Percentiles rank a stretch among this genome's conserved stretches.
Conservation (phyloP, 1,140 invertebrate species). For the Microplitis mediator region DNA sequence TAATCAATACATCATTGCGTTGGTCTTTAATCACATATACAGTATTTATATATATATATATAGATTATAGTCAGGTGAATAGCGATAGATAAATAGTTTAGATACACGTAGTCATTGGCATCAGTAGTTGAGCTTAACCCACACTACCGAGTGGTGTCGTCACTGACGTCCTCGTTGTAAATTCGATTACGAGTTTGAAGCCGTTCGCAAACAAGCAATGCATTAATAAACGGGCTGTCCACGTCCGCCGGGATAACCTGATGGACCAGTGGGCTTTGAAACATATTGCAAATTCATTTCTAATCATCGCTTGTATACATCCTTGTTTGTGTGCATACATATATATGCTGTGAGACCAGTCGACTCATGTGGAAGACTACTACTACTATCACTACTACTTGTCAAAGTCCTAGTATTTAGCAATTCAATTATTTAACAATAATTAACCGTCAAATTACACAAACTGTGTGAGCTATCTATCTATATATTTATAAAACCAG, state of each 20-base stretch:
- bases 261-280: constrained; percentile 12
- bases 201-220: constrained; percentile 22
- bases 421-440: constrained; percentile 5
- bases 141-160: background rate
- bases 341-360: background rate
- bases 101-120: background rate
- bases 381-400: background rate
- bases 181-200: constrained; percentile 27
- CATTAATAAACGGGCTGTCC: constrained; percentile 16
- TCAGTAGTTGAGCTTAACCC: background rate
- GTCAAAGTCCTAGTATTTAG: background rate
- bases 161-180: constrained; percentile 20
- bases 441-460: background rate
- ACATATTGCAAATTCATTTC: constrained; percentile 15
- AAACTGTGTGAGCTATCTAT: no score
- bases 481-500: no score
- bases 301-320: constrained; percentile 9
- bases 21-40: no score
- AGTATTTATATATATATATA: no score
- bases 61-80: background rate
- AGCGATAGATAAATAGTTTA: background rate
- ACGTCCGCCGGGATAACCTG: constrained; percentile 8
- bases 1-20: no score
- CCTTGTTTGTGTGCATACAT: no score
- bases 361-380: background rate